Percentiles rank a stretch among this genome's conserved stretches.
These are phyloP conservation scores for Andrena marginata DNA, from an alignment of 2,888 invertebrate species.

Conservation along the genomic window DNA sequence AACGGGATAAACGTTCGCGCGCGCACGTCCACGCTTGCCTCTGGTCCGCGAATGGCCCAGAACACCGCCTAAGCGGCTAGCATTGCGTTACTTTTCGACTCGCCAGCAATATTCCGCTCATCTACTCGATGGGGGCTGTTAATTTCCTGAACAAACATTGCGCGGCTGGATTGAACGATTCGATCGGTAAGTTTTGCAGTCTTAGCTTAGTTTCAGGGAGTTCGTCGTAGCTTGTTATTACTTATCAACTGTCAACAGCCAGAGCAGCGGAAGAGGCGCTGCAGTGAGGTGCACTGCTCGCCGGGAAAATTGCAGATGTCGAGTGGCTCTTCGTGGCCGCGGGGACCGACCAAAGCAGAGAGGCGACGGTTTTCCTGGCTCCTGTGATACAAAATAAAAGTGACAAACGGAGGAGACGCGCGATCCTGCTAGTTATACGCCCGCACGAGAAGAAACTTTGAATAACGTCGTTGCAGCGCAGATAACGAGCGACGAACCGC, in stretches of 20 bases:
- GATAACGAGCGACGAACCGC: conserved; percentile 59
- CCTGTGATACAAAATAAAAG: conserved; percentile 62
- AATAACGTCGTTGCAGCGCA: conserved; percentile 41
- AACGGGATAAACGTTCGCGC: conserved; percentile 36
- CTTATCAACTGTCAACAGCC: conserved; percentile 29
- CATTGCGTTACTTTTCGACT: conserved; percentile 11
- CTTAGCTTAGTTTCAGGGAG: background rate
- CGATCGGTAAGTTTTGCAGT: background rate
- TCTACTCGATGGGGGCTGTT: background rate
- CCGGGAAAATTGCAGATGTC: conserved; percentile 49
- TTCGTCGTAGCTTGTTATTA: no score
- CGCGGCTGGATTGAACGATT: background rate
- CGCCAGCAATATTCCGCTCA: conserved; percentile 13
- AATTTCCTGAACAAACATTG: conserved; percentile 30
- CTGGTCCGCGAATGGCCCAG: conserved; percentile 1
- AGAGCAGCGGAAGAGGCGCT: conserved; percentile 25
- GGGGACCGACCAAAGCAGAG: conserved; percentile 40
- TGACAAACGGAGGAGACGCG: conserved; percentile 47
- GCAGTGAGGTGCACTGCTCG: conserved; percentile 32
- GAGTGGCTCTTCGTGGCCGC: conserved; percentile 15
- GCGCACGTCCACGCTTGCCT: background rate
- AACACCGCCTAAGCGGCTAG: background rate
- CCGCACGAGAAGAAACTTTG: conserved; percentile 39
- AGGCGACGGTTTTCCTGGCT: conserved; percentile 54
- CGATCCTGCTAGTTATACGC: background rate